Evolutionary conservation across 2,113 vertebrate genomes (phyloP).

Genomic region (Todiramphus saurophagus): DNA sequence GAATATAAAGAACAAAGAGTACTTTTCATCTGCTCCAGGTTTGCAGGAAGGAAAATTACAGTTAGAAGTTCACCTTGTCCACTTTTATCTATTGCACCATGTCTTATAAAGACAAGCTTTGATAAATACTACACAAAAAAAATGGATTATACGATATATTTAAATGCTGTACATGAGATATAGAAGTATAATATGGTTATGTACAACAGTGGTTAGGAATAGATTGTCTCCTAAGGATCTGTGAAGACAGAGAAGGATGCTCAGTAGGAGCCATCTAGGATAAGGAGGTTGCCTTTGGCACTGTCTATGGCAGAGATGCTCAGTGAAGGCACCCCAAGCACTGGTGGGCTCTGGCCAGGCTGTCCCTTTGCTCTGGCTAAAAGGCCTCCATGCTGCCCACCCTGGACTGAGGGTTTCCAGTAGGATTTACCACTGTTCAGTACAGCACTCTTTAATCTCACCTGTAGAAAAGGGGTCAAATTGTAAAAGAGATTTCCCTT

Average conservation of each 20-base stretch:
- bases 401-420: not conserved
- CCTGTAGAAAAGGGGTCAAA: not conserved
- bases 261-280: not conserved
- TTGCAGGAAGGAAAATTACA: not conserved
- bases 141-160: not conserved
- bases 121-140: not conserved
- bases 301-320: accelerated
- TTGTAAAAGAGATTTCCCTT: not conserved
- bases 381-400: not conserved
- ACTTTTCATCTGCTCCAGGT: not conserved
- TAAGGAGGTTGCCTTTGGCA: accelerated
- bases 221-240: not conserved
- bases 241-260: not conserved
- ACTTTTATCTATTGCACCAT: not conserved
- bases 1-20: not conserved
- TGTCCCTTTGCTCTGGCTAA: not conserved
- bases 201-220: not conserved
- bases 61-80: not conserved
- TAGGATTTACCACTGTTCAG: not conserved
- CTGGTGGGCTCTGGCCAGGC: accelerated
- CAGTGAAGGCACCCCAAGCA: not conserved
- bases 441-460: not conserved
- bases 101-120: not conserved
- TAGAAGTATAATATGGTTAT: not conserved
- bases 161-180: not conserved